A percentile compares a stretch with the other conserved stretches of the same genome.
phyloP scores from a whole-genome alignment of 92 coral and sea anemone species.

The Epizoanthus ramosus region DNA sequence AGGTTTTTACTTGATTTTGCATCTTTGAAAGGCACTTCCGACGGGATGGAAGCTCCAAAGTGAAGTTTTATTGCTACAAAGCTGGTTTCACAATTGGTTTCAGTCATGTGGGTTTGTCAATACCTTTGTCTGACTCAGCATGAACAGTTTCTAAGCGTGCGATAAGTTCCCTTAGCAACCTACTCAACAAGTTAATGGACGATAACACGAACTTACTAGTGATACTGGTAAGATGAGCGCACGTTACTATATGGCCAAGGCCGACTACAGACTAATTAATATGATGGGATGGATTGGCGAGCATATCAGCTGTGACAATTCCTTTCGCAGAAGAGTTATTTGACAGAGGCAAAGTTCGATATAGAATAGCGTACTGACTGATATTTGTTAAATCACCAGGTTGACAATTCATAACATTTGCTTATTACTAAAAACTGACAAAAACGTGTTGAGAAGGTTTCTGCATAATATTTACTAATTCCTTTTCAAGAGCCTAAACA shows the following conservation, averaged over 20 bases:
- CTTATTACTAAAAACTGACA: not conserved
- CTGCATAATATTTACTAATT: not conserved
- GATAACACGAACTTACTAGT: too few relatives aligned
- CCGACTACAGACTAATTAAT: not conserved
- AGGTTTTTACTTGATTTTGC: not conserved
- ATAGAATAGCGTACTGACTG: too few relatives aligned
- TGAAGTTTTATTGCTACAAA: not conserved
- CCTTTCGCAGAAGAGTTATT: too few relatives aligned
- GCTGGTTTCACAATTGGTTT: not conserved
- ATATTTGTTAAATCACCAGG: not conserved
- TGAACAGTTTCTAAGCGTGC: not conserved
- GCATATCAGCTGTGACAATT: not conserved
- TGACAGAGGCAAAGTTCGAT: not conserved
- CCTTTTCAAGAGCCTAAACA: not conserved
- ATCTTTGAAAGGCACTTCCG: not conserved
- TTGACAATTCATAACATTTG: not conserved
- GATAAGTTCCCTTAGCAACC: slow-evolving; percentile 30
- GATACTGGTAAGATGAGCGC: not conserved
- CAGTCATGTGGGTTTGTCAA: slow-evolving; percentile 11
- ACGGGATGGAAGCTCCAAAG: not conserved
- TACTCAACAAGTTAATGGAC: not conserved
- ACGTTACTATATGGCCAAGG: not conserved
- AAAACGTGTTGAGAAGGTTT: not conserved
- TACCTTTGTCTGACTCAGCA: not conserved
- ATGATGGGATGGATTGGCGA: too few relatives aligned